Evolutionary conservation across 2,113 vertebrate species (phyloP).

Genomic region (Aldabrachelys gigantea): DNA sequence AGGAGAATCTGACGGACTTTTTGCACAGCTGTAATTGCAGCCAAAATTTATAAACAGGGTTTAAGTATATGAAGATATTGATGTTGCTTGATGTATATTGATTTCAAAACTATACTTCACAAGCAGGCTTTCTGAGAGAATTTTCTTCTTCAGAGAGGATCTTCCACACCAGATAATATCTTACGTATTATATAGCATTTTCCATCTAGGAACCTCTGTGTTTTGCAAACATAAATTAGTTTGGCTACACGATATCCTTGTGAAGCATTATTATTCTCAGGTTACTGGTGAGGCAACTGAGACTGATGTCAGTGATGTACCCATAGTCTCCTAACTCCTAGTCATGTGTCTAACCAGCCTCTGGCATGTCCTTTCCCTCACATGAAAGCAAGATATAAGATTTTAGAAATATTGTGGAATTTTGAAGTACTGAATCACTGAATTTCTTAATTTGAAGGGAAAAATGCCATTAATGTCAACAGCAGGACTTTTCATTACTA

Average conservation of each 20-base stretch:
- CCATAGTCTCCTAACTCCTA: background rate
- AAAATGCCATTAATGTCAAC: background rate
- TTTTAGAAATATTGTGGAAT: background rate
- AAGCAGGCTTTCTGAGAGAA: background rate
- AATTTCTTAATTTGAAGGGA: background rate
- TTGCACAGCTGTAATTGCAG: background rate
- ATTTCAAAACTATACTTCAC: background rate
- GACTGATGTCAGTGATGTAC: accelerated
- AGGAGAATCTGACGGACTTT: background rate
- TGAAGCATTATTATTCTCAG: background rate
- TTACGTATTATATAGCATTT: background rate
- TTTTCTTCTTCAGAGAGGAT: background rate
- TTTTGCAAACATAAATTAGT: background rate
- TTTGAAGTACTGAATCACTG: background rate
- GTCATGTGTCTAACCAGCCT: background rate
- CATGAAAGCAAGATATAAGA: background rate
- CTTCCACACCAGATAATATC: accelerated
- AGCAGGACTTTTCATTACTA: background rate
- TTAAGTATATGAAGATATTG: background rate
- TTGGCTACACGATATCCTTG: background rate
- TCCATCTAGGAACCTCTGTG: background rate
- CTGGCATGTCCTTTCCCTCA: background rate
- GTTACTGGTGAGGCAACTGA: background rate
- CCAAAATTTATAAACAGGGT: background rate
- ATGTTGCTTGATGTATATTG: background rate